These are phyloP conservation scores for Tenthredo mesomela DNA, from an alignment of 2,888 invertebrate genomes.

Conservation along the genomic window DNA sequence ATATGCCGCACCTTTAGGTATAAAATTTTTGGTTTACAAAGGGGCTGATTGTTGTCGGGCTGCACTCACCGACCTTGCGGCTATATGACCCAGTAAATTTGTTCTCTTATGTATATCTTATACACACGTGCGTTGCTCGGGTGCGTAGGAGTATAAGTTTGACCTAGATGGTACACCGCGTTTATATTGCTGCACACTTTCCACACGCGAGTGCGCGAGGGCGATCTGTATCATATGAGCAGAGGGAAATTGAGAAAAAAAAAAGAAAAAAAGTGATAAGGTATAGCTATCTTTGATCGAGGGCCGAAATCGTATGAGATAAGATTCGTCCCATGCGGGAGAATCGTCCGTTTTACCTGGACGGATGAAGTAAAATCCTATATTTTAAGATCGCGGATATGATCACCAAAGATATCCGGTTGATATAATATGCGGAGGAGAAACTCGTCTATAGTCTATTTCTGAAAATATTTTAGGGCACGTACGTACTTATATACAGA, in stretches of 20 bases:
- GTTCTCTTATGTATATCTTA: constrained; percentile 3
- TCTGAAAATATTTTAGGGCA: constrained; percentile 15
- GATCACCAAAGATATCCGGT: constrained; percentile 1
- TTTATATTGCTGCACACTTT: constrained; percentile 38
- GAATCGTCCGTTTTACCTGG: neutral
- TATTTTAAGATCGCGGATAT: neutral
- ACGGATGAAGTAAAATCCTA: neutral
- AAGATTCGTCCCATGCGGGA: neutral
- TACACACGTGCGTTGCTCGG: constrained; percentile 40
- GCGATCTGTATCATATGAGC: neutral
- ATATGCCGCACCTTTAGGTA: neutral
- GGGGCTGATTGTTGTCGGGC: constrained; percentile 50
- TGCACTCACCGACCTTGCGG: constrained; percentile 53
- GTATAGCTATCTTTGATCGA: neutral
- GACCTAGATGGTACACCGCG: constrained; percentile 49
- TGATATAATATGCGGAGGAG: neutral
- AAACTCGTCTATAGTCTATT: neutral
- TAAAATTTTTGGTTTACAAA: neutral
- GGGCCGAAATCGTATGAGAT: neutral
- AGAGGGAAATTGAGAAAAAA: neutral
- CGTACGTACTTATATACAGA: neutral
- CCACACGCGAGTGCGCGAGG: constrained; percentile 14
- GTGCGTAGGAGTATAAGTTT: constrained; percentile 50
- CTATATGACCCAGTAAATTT: constrained; percentile 53
- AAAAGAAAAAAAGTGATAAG: neutral